Conservation (phyloP, 2,888 invertebrate genomes). For the Nasonovia ribisnigri region DNA sequence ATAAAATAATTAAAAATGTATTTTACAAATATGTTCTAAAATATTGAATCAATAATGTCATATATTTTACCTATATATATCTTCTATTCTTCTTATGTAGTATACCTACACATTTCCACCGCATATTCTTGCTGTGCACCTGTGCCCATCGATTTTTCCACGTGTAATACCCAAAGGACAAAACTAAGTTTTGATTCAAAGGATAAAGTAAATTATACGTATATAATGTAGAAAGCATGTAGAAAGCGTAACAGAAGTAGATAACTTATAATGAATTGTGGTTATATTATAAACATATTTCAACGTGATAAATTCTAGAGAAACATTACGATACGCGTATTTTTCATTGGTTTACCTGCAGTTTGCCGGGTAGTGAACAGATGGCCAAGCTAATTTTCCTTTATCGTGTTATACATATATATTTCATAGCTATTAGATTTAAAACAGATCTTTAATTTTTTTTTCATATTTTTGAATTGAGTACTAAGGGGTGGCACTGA, state of each 20-base stretch:
- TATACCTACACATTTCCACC: background rate
- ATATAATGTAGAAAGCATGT: background rate
- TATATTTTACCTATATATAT: background rate
- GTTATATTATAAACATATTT: background rate
- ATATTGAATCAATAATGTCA: constrained; percentile 22
- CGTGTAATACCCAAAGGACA: constrained; percentile 1
- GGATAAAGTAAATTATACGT: background rate
- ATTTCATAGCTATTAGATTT: no score
- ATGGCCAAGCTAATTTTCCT: background rate
- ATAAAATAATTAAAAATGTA: background rate
- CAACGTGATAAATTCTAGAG: background rate
- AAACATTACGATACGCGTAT: background rate
- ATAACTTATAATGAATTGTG: background rate
- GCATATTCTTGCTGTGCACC: constrained; percentile 27
- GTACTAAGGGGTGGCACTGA: no score
- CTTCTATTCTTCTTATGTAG: no score
- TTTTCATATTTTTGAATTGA: no score
- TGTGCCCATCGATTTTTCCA: constrained; percentile 46
- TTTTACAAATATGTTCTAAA: background rate
- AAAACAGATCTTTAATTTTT: no score
- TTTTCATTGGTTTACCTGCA: background rate
- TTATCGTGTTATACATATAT: no score
- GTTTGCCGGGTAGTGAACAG: background rate
- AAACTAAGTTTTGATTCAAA: constrained; percentile 44
- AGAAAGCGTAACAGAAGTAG: background rate